Conservation (phyloP, 2,113 vertebrate genomes). For the Corythaixoides concolor region DNA sequence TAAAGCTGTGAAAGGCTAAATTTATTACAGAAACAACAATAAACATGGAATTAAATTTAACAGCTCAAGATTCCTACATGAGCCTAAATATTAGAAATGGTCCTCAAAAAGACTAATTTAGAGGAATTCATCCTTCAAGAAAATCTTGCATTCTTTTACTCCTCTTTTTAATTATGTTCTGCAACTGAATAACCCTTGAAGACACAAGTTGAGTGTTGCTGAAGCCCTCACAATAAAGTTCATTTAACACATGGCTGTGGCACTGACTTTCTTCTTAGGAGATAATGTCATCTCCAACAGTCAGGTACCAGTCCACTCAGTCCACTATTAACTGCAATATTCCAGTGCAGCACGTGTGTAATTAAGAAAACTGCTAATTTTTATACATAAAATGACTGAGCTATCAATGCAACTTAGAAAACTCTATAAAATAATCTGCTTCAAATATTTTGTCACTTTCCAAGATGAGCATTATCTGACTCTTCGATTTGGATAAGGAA, state of each 20-base stretch:
- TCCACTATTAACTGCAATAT: not conserved
- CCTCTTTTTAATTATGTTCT: not conserved
- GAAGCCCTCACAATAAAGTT: not conserved
- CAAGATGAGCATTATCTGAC: not conserved
- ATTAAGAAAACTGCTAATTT: not conserved
- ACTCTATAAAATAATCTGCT: not conserved
- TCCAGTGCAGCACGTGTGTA: not conserved
- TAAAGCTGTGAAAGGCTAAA: not conserved
- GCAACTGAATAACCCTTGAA: not conserved
- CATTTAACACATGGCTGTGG: not conserved
- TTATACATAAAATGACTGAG: not conserved
- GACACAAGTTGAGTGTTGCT: not conserved
- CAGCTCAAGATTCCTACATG: not conserved
- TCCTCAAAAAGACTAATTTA: not conserved
- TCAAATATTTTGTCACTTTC: not conserved
- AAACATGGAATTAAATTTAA: not conserved
- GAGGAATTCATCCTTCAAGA: not conserved
- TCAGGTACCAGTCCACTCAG: not conserved
- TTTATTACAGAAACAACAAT: not conserved
- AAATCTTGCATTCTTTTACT: not conserved
- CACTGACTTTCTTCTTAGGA: not conserved
- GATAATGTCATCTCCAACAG: not conserved
- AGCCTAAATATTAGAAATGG: not conserved
- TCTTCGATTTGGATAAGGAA: not conserved
- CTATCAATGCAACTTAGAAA: not conserved